Evolutionary conservation across 2,888 invertebrate genomes (phyloP).

Genomic region (Acronicta psi): DNA sequence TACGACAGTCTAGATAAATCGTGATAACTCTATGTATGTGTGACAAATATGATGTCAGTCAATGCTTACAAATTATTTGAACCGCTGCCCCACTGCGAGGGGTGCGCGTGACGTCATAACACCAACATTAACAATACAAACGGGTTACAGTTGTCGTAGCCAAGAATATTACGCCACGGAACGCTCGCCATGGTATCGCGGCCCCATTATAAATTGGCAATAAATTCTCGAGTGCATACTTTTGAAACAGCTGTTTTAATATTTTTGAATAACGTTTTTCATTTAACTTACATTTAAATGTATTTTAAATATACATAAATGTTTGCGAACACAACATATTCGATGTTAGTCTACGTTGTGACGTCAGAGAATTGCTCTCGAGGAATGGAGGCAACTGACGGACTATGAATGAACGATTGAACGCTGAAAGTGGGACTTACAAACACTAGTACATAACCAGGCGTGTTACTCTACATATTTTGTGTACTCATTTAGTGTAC

Average conservation of each 20-base stretch:
- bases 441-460: conserved; percentile 82
- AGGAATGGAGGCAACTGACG: conserved; percentile 81
- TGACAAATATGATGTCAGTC: conserved; percentile 83
- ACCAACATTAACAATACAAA: conserved; percentile 11
- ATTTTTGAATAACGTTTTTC: conserved; percentile 68
- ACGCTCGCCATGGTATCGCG: conserved; percentile 64
- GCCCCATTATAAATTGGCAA: conserved; percentile 67
- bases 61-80: conserved; percentile 74
- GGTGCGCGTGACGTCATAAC: conserved; percentile 37
- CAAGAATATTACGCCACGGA: conserved; percentile 9
- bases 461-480: conserved; percentile 76
- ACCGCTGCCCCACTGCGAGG: conserved; percentile 62
- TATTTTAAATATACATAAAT: conserved; percentile 83
- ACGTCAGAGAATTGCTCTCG: conserved; percentile 48
- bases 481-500: conserved; percentile 86
- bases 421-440: conserved; percentile 77
- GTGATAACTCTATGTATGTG: conserved; percentile 67
- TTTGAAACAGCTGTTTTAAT: conserved; percentile 71
- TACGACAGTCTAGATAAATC: conserved; percentile 81
- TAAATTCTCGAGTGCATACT: conserved; percentile 79
- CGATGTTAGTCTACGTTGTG: conserved; percentile 35
- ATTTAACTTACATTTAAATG: conserved; percentile 74
- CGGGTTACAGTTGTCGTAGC: conserved; percentile 15
- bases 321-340: conserved; percentile 55
- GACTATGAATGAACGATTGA: conserved; percentile 72